Base-by-base conservation (phyloP, 1,140 invertebrate species). In the Plutomurus gul region DNA sequence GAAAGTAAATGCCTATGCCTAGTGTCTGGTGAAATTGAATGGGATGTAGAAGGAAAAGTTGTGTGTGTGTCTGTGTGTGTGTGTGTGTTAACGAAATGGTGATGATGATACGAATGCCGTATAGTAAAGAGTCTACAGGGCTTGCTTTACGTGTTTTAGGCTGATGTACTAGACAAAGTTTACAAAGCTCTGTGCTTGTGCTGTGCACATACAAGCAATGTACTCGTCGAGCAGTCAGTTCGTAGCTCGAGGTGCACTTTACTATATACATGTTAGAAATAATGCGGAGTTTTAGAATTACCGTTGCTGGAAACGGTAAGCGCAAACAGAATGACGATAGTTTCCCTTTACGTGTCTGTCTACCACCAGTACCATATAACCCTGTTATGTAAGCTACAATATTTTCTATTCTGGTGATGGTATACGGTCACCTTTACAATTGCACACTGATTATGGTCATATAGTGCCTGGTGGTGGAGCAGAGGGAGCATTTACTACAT, bases 291-390 rank as follows among this genome's bases (percentile, higher is more conserved):
- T 65, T 65, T 65, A 4, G 36, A 65, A 65, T 16, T 65, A 3
- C 56, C 56, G 56, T 65, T 65, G 13, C 56, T 65, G 56, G 56
- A 65, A 51, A 65, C 56, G 56, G 56, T 65, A 65, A 65, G 56
- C 36, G 25, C 56, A 65, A 65, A 65, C 56, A 65, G 27, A 65
- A 65, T 65, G 27, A 30, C 56, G 13, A 65, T 65, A 36, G 27
- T 65, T 65, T 65, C 36, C 56, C 30, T 65, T 65, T 3, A 65
- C 18, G 27, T n/a, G n/a, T 33, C 30, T 36, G 30, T 30, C 6
- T 65, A 65, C 11, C 27, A 33, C 30, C n/a, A n/a, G n/a, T n/a
- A n/a, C n/a, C n/a, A n/a, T n/a, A n/a, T n/a, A n/a, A n/a, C n/a
- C n/a, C 16, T 1, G n/a, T 13, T 10, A 43, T n/a, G 11, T 43